Evolutionary conservation across 2,797 vertebrate genomes (phyloP).

Genomic region (Miichthys miiuy): DNA sequence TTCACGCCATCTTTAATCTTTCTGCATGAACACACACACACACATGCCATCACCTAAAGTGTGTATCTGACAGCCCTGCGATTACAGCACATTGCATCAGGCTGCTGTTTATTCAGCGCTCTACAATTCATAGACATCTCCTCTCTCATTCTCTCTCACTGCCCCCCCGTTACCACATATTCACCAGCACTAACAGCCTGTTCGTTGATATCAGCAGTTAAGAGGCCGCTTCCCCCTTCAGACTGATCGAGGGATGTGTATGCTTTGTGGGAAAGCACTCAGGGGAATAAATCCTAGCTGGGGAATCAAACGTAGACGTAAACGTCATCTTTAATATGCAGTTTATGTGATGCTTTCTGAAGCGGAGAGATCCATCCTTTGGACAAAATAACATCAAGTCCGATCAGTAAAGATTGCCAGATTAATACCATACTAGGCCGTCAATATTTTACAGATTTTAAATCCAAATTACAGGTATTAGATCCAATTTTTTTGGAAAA

Average conservation of each 20-base stretch:
- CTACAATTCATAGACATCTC: conserved; percentile 49
- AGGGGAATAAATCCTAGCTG: background rate
- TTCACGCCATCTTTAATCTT: conserved; percentile 52
- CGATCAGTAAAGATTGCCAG: background rate
- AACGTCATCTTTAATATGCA: conserved; percentile 26
- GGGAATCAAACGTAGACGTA: background rate
- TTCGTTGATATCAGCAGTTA: conserved; percentile 34
- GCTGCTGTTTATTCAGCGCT: conserved; percentile 58
- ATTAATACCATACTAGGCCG: background rate
- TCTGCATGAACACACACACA: conserved; percentile 47
- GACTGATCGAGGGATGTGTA: conserved; percentile 16
- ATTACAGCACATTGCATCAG: conserved; percentile 76
- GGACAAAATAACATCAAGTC: conserved; percentile 3
- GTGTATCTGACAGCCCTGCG: conserved; percentile 53
- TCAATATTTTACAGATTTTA: background rate
- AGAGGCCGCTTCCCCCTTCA: conserved; percentile 23
- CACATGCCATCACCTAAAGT: conserved; percentile 35
- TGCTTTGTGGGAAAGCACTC: conserved; percentile 11
- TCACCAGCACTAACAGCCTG: conserved; percentile 22
- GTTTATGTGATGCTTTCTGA: conserved; percentile 1
- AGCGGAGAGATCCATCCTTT: conserved; percentile 16
- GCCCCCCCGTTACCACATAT: conserved; percentile 6
- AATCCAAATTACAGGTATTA: background rate
- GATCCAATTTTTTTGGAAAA: background rate
- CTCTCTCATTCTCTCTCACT: conserved; percentile 10